A percentile compares a stretch with the other conserved stretches of the same genome.
These are phyloP conservation scores for Acleris literana DNA, from an alignment of 2,888 invertebrate species.

Conservation along the genomic window DNA sequence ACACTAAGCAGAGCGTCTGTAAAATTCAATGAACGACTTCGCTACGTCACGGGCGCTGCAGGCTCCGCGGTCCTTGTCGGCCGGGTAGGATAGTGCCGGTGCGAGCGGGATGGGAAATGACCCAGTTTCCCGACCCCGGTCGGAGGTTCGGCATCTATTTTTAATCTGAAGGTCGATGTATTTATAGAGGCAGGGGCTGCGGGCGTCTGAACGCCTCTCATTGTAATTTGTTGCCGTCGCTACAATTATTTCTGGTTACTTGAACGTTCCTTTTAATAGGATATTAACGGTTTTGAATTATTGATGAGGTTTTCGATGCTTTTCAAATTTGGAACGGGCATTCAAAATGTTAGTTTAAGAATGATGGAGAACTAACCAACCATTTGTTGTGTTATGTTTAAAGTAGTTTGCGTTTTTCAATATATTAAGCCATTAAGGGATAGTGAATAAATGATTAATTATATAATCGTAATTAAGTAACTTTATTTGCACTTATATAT, in stretches of 20 bases:
- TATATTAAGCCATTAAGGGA: too few species aligned
- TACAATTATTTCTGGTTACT: slow-evolving; percentile 33
- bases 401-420: too few species aligned
- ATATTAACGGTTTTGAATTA: slow-evolving; percentile 9
- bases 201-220: slow-evolving; percentile 37
- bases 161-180: slow-evolving; percentile 82
- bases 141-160: slow-evolving; percentile 80
- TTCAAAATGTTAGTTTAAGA: too few species aligned
- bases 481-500: too few species aligned
- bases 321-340: background rate
- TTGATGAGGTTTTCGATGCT: background rate
- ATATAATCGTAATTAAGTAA: too few species aligned
- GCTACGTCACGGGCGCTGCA: slow-evolving; percentile 75
- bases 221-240: slow-evolving; percentile 43
- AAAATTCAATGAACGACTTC: slow-evolving; percentile 78
- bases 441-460: too few species aligned
- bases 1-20: slow-evolving; percentile 57
- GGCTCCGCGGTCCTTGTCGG: slow-evolving; percentile 58
- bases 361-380: too few species aligned
- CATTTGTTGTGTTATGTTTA: too few species aligned
- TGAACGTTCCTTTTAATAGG: slow-evolving; percentile 14
- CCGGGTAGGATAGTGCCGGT: slow-evolving; percentile 37
- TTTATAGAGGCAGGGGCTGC: slow-evolving; percentile 67
- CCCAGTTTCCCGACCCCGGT: slow-evolving; percentile 80
- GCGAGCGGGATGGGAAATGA: slow-evolving; percentile 67